Conservation (phyloP, 1,140 invertebrate genomes). For the Charaxes varanes region DNA sequence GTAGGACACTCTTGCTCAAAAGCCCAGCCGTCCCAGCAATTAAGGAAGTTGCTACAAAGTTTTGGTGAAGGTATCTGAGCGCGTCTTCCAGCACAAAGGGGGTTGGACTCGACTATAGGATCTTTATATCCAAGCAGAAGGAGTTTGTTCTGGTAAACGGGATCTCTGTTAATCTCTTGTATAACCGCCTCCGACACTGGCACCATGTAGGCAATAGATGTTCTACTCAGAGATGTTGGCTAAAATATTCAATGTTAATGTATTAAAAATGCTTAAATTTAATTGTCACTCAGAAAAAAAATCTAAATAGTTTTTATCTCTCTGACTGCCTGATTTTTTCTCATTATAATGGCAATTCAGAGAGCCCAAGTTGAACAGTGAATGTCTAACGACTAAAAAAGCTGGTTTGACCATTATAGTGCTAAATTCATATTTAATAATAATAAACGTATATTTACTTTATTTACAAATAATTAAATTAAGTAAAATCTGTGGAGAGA, state of each 20-base stretch:
- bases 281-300: no score
- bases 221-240: slow-evolving; percentile 29
- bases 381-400: no score
- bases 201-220: slow-evolving; percentile 44
- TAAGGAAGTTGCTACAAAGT: slow-evolving; percentile 78
- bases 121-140: slow-evolving; percentile 35
- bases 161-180: slow-evolving; percentile 46
- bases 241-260: slow-evolving; percentile 19
- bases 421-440: neutral
- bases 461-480: slow-evolving; percentile 7
- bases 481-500: no score
- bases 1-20: slow-evolving; percentile 79
- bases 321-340: no score
- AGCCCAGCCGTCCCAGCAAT: slow-evolving; percentile 82
- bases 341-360: no score
- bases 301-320: no score
- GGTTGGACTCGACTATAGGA: slow-evolving; percentile 35
- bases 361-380: no score
- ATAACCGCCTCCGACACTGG: slow-evolving; percentile 55
- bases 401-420: no score
- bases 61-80: slow-evolving; percentile 78
- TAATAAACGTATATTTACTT: neutral
- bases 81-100: slow-evolving; percentile 49
- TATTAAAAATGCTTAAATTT: no score
- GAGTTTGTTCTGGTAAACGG: slow-evolving; percentile 51